Evolutionary conservation across 37 sponge, comb jelly and placozoan species (phyloP).

Genomic region (Aphrocallistes beatrix): DNA sequence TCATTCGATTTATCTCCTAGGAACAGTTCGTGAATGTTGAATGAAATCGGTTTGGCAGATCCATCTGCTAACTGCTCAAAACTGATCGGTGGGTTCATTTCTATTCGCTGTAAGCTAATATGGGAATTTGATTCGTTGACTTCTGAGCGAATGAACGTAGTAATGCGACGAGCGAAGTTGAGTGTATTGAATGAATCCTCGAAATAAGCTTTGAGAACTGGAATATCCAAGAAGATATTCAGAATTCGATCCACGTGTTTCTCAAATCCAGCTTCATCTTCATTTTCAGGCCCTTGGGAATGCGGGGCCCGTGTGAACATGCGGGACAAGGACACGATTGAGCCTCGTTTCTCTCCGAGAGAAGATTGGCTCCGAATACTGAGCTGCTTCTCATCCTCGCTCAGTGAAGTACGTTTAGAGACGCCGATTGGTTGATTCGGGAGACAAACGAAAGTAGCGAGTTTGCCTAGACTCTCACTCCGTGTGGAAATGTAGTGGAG

Average conservation of each 20-base stretch:
- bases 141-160: background rate
- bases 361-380: background rate
- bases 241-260: background rate
- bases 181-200: background rate
- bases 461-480: background rate
- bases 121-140: background rate
- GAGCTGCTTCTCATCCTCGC: background rate
- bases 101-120: background rate
- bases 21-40: background rate
- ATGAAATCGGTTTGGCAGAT: background rate
- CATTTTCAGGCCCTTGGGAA: background rate
- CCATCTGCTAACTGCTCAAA: background rate
- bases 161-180: background rate
- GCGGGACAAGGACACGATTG: background rate
- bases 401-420: background rate
- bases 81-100: background rate
- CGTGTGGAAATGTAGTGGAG: background rate
- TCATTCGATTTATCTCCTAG: background rate
- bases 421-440: background rate
- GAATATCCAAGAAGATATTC: conserved; percentile 3
- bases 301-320: background rate
- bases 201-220: background rate
- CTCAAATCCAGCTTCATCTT: background rate
- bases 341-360: background rate
- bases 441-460: background rate